Evolutionary conservation across 2,113 vertebrate genomes (phyloP), one percentile per base, ranked within the genome.

Genomic region (Pachypanchax playfairii): DNA sequence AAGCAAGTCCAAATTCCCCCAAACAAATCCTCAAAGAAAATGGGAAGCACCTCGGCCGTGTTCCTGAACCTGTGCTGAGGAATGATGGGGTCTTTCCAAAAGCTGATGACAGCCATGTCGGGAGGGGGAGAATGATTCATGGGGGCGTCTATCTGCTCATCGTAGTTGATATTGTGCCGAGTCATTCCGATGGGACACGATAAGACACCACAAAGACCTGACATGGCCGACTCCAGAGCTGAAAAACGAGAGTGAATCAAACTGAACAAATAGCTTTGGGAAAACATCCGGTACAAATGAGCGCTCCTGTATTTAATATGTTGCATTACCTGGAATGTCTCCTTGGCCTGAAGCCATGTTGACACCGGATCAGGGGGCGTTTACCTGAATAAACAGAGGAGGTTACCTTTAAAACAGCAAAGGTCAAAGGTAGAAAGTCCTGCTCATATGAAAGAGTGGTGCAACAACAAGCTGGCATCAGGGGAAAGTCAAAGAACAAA

Each of bases 71-170:
- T 96, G 88, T 93, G 92, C 70, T 93, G 92, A 54, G 95, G 95
- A 64, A 95, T 93, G 62, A 96, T 85, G 1, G 96, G 95, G 43
- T 95, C 92, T 65, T 90, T 91, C 96, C 96, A 97, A 2, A 94
- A 75, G 25, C 91, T 87, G 82, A 75, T 87, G 65, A 87, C 85
- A 43, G 85, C 83, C 77, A 96, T 74, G 85, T 97, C 94, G 3
- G 92, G 50, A 20, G 96, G 94, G 15, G 95, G 95, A 24, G 95
- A 95, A 22, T 93, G 92, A n/a, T n/a, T n/a, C 90, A 96, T 94
- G 55, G 93, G 93, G 2, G 88, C 66, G 7, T 96, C 93, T 39
- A 97, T 90, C 51, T 83, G 91, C 50, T 96, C 95, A 17, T 97
- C 94, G 69, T 98, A 96, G 89, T 92, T 94, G 82, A 95, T 92